These are phyloP conservation scores for Natator depressus DNA, from an alignment of 2,113 vertebrate species.

Conservation along the genomic window DNA sequence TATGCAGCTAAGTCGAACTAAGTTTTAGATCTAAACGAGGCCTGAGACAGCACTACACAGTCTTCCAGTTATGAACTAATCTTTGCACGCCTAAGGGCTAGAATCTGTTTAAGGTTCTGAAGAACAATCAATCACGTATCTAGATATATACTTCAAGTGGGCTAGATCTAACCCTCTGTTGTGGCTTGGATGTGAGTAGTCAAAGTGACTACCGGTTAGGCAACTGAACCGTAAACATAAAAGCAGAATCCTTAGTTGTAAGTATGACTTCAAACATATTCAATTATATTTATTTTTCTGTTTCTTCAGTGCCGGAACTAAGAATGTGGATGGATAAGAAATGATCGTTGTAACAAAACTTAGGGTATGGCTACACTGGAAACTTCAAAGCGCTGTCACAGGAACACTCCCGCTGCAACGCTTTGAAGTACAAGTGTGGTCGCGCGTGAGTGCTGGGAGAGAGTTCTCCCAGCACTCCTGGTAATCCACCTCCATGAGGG, in stretches of 20 bases:
- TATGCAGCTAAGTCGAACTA: too few species aligned
- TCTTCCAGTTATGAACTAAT: neutral
- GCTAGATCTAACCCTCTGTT: neutral
- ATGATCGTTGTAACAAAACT: neutral
- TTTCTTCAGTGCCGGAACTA: neutral
- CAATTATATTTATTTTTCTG: accelerated
- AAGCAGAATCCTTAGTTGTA: neutral
- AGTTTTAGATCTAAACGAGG: too few species aligned
- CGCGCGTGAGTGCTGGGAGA: too few species aligned
- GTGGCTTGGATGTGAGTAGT: neutral
- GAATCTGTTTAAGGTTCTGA: neutral
- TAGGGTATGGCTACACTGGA: too few species aligned
- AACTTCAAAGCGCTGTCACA: too few species aligned
- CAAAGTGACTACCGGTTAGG: neutral
- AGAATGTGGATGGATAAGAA: neutral
- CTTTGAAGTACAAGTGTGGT: too few species aligned
- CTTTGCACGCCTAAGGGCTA: neutral
- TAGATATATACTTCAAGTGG: neutral
- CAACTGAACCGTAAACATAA: neutral
- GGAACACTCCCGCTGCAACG: too few species aligned
- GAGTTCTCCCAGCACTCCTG: too few species aligned
- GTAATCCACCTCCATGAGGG: too few species aligned
- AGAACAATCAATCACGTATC: neutral
- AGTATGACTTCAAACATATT: neutral
- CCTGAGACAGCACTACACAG: neutral